phyloP scores from a whole-genome alignment of 2,797 vertebrate species.

The Semotilus atromaculatus region DNA sequence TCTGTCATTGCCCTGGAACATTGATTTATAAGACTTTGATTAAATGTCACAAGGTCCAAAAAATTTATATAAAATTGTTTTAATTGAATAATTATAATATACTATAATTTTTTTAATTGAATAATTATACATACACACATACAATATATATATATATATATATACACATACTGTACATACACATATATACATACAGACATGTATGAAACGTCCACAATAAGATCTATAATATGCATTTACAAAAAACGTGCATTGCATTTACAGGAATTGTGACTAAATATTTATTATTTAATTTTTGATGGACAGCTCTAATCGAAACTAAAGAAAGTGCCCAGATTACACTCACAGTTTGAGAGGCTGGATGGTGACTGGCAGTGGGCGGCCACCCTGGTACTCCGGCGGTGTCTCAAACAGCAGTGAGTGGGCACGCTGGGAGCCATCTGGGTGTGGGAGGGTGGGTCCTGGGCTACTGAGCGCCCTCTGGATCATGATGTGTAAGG shows the following conservation, averaged over 20 bases:
- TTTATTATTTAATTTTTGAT: neutral
- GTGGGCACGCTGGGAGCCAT: conserved; percentile 90
- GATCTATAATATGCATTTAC: neutral
- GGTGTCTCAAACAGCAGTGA: conserved; percentile 88
- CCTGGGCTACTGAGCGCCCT: conserved; percentile 92
- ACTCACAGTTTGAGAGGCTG: conserved; percentile 97
- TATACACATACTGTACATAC: no score
- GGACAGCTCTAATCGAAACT: neutral
- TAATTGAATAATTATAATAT: no score
- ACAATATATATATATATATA: no score
- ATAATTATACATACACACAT: no score
- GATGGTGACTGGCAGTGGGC: conserved; percentile 94
- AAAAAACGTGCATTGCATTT: neutral
- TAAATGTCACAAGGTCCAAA: no score
- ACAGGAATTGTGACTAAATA: neutral
- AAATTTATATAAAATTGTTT: rapidly evolving
- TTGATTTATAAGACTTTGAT: no score
- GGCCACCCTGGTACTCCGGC: conserved; percentile 80
- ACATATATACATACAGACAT: no score
- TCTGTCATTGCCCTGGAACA: no score
- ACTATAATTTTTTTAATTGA: no score
- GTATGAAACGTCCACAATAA: neutral
- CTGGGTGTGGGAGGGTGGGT: conserved; percentile 82
- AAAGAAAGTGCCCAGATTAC: neutral
- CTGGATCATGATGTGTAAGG: conserved; percentile 96